Evolutionary conservation across 2,888 invertebrate genomes (phyloP), one percentile per base, ranked within the genome.

Genomic region (Cenopis cana): DNA sequence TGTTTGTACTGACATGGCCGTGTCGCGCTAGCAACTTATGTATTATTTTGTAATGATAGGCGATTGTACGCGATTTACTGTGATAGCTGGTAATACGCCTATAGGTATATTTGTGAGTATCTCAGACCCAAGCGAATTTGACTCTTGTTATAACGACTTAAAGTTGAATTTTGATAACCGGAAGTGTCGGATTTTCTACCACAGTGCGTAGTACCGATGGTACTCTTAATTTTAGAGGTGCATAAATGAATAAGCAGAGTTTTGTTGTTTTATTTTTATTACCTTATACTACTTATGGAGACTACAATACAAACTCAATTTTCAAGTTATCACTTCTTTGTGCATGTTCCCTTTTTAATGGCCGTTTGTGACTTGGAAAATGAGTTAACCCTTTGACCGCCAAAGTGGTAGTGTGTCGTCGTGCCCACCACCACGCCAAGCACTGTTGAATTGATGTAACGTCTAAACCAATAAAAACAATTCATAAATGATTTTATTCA

Each of bases 221-320:
- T 59, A 65, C 56, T 60, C 38, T 71, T 72, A 79, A 81, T 81
- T 78, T 77, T 81, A 77, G 81, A 83, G 87, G 84, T 87, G 86
- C 87, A 85, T 88, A 87, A 88, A 86, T 81, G 81, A 84, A 82
- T 83, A 85, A 84, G 83, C 76, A 69, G 78, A 77, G 20, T 38
- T 38, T 8, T 1, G 64, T 24, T 69, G 72, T 81, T 74, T 74
- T 62, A 80, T 84, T 83, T 86, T 79, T 49, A 33, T 38, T 14
- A 46, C 46, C 46, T 46, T n/a, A 6, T n/a, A 12, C 3, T 12
- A 41, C 38, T 41, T 41, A 12, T 0, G 14, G 41, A 41, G n/a
- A 5, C 12, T 41, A 41, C 41, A 6, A 41, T 1, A 41, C 5
- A 12, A 41, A 12, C 5, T 3, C 1, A 41, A 41, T 12, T n/a